Evolutionary conservation across 2,797 vertebrate species (phyloP), one percentile per base, ranked within the genome.

Genomic region (Holocentrus rufus): DNA sequence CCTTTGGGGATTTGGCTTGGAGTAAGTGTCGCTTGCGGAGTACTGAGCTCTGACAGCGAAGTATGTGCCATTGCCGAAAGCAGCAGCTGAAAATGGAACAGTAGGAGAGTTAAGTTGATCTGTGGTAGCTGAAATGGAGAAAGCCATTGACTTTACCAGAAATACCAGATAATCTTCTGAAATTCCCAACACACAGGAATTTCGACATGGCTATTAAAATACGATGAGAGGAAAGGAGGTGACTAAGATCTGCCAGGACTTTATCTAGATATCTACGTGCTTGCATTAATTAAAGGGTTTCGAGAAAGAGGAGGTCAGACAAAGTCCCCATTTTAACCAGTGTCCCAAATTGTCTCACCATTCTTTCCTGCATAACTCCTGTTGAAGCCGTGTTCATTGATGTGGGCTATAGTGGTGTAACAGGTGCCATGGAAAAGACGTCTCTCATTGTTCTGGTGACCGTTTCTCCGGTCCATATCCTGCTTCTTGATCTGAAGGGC

Each of bases 321-420:
- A n/a, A n/a, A n/a, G n/a, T n/a, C n/a, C 13, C 13, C 10, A 20
- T 7, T 10, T 9, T 0, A 56, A 39, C 1, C 2, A 14, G 9
- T 11, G 10, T 25, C 20, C 5, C 13, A 5, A 13, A 20, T 27
- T 72, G n/a, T n/a, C 93, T 94, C 91, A 98, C 97, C 96, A 7
- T 98, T 96, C 85, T 87, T 93, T 66, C 97, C 96, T 65, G 96
- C 95, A 1, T 93, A 98, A 65, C 94, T 96, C 63, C 96, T 94
- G 90, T 98, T 95, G 90, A 98, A 98, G 47, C 97, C 97, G 0
- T 55, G 59, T 8, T 72, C 54, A 11, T 95, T 96, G 74, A 99
- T 95, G 0, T 23, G 5, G 0, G 1, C 31, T 56, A 95, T 0
- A 0, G 92, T 93, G 17, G 14, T 23, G 3, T 20, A 1, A 42